Evolutionary conservation across 2,113 vertebrate species (phyloP).

Genomic region (Orthonyx spaldingii): DNA sequence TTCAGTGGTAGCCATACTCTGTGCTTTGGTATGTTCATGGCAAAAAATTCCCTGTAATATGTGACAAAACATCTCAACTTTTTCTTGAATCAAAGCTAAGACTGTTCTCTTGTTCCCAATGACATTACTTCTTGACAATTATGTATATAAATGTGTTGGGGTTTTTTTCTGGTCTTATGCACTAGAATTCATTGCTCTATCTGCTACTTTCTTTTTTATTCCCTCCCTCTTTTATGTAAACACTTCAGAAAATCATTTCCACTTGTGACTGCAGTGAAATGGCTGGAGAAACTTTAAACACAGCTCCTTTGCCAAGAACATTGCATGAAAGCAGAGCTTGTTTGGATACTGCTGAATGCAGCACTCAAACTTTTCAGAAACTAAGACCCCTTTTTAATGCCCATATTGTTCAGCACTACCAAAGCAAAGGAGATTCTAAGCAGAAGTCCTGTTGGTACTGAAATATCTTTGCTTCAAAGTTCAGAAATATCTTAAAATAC

Average conservation of each 20-base stretch:
- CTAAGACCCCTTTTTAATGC: neutral
- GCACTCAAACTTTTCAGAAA: neutral
- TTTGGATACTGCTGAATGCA: constrained; percentile 23
- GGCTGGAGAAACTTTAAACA: constrained; percentile 10
- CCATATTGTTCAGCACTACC: neutral
- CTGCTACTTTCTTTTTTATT: neutral
- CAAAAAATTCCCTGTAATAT: neutral
- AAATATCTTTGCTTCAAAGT: neutral
- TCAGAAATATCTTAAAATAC: neutral
- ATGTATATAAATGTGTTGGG: neutral
- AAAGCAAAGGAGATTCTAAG: neutral
- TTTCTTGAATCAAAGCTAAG: neutral
- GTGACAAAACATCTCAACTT: neutral
- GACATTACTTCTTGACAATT: neutral
- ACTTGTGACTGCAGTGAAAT: constrained; percentile 5
- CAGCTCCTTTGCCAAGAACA: constrained; percentile 29
- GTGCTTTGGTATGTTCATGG: neutral
- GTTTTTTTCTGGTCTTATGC: neutral
- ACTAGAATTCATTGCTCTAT: neutral
- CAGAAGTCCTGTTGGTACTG: neutral
- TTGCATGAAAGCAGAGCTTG: constrained; percentile 32
- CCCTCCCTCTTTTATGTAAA: neutral
- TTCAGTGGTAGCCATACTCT: neutral
- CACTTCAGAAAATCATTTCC: constrained; percentile 37
- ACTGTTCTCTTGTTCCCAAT: neutral